Conservation (phyloP, 1,140 invertebrate species). For the Zophobas morio region DNA sequence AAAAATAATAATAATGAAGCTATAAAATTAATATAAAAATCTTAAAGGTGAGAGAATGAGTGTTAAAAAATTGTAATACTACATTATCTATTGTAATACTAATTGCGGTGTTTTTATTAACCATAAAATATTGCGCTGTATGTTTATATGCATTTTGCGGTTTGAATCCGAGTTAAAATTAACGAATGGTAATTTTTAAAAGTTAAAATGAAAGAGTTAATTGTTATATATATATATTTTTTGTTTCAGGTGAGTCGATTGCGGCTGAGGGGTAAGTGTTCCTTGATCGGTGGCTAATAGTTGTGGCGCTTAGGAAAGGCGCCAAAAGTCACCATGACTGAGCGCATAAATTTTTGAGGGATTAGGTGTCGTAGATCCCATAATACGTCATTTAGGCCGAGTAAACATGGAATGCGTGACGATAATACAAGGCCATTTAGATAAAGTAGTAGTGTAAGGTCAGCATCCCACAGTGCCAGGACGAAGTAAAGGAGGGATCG, state of each 20-base stretch:
- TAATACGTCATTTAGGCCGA: constrained; percentile 35
- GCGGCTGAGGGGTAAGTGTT: constrained; percentile 8
- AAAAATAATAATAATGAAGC: too few species aligned
- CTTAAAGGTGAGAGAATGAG: too few species aligned
- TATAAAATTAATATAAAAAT: too few species aligned
- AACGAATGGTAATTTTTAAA: not conserved
- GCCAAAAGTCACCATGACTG: too few species aligned
- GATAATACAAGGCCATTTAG: constrained; percentile 45
- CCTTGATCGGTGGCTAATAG: not conserved
- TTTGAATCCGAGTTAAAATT: too few species aligned
- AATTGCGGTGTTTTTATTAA: too few species aligned
- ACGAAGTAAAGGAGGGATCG: not conserved
- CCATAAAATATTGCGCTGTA: too few species aligned
- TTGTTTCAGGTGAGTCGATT: constrained; percentile 18
- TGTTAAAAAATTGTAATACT: too few species aligned
- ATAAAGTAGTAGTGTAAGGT: constrained; percentile 47
- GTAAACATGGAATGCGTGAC: constrained; percentile 44
- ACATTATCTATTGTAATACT: too few species aligned
- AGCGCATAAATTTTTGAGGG: constrained; percentile 29
- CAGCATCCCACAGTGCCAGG: constrained; percentile 12
- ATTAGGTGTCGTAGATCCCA: constrained; percentile 36
- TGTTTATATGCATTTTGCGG: too few species aligned
- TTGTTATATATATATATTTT: not conserved
- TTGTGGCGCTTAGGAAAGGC: not conserved
- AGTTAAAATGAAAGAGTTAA: not conserved